Conservation (phyloP, 2,888 invertebrate species). For the Punctoribates punctum region DNA sequence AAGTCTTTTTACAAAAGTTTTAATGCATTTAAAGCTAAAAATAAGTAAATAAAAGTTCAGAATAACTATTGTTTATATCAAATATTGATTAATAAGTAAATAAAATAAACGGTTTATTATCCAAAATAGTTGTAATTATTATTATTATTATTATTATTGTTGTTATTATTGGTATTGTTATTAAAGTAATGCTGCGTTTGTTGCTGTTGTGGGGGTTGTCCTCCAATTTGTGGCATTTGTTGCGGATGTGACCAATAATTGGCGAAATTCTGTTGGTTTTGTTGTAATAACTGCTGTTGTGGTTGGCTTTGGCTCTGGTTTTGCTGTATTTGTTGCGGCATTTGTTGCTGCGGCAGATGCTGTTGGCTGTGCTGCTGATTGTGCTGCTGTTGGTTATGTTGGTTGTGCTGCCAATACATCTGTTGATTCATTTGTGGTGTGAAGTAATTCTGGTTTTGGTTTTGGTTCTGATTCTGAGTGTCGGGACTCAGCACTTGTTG, state of each 20-base stretch:
- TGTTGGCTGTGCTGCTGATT: not conserved
- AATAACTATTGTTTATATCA: not conserved
- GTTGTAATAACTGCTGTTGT: not conserved
- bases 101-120: slow-evolving; percentile 5
- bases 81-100: not conserved
- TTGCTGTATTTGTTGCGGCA: not conserved
- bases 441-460: slow-evolving; percentile 12
- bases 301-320: slow-evolving; percentile 2
- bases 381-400: not conserved
- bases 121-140: slow-evolving; percentile 32
- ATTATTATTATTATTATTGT: slow-evolving; percentile 25
- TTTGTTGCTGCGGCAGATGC: not conserved
- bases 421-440: slow-evolving; percentile 27
- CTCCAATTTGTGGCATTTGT: not conserved
- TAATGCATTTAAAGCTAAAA: not conserved
- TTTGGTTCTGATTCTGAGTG: not conserved
- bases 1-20: not conserved
- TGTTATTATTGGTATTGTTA: not conserved
- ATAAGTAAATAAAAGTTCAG: not conserved
- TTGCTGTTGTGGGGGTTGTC: slow-evolving; percentile 11
- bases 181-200: not conserved
- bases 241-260: slow-evolving; percentile 31
- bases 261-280: slow-evolving; percentile 22
- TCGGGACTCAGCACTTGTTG: slow-evolving; percentile 25
- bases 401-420: slow-evolving; percentile 31